Conservation (phyloP, 2,888 invertebrate species). For the Flexamia atlantica region DNA sequence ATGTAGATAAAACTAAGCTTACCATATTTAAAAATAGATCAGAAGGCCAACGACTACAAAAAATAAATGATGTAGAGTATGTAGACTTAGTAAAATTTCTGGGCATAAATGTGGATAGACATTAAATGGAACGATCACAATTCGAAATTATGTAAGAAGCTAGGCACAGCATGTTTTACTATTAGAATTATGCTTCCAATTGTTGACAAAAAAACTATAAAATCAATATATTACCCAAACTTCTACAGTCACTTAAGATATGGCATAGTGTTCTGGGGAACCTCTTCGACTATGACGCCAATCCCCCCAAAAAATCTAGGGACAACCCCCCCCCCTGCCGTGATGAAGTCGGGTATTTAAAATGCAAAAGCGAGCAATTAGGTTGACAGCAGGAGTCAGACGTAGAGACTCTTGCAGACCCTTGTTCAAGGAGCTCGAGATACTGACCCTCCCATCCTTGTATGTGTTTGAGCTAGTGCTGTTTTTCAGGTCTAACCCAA, state of each 20-base stretch:
- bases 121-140: conserved; percentile 11
- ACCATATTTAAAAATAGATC: too few relatives aligned
- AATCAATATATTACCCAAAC: not conserved
- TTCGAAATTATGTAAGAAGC: not conserved
- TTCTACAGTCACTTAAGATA: conserved; percentile 4
- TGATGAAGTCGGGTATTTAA: conserved; percentile 38
- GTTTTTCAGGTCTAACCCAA: not conserved
- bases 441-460: not conserved
- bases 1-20: too few relatives aligned
- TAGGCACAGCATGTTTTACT: conserved; percentile 10
- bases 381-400: not conserved
- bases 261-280: conserved; percentile 13
- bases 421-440: not conserved
- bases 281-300: not conserved
- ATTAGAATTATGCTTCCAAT: conserved; percentile 7
- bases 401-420: conserved; percentile 16
- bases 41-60: too few relatives aligned
- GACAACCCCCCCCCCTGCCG: too few relatives aligned
- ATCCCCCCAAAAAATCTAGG: too few relatives aligned
- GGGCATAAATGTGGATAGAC: not conserved
- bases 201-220: not conserved
- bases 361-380: conserved; percentile 24
- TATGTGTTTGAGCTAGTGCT: conserved; percentile 12
- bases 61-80: too few relatives aligned
- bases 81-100: not conserved